Base-by-base conservation (phyloP, 1,140 invertebrate species). In the Triops longicaudatus region DNA sequence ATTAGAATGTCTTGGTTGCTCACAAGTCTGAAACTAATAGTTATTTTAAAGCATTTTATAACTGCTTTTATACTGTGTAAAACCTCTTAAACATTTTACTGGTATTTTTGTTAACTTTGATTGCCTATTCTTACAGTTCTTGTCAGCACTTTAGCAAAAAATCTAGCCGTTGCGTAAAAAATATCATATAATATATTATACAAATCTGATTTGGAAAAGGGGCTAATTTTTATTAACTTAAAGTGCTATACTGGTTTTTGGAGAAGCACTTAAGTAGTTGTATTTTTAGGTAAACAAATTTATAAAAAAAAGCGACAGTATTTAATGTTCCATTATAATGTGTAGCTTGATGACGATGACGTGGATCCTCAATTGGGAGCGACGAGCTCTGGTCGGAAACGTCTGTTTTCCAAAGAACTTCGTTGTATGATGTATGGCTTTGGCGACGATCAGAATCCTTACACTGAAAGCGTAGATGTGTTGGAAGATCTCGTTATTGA, bases 381-480 rank as follows among this genome's bases (percentile, higher is more conserved):
- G 22, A 89, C 91, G 44, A 86, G 90, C 17, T 88, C 90, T 73
- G 93, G 92, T 22, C 86, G 92, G 27, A 95, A 95, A 85, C 86
- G 93, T 74, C 82, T 95, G 1, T 96, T 96, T 80, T 94, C 93
- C 43, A 95, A 96, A 84, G 93, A 96, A 85, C 84, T 99, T 71
- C 87, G 97, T 44, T 98, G 97, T 82, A 99, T 99, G 97, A 98
- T 99, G 95, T 99, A 97, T 85, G 98, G 98, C 0, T 99, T 99
- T 88, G 98, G 98, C n/a, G 98, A 99, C 86, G 97, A 99, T 85
- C 93, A 97, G 83, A 98, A 99, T 87, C 97, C 98, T 0, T 99
- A 98, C 82, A 98, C 97, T 28, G 97, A 99, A 86, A 98, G 96
- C 83, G 97, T 99, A 0, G 98, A 99, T 83, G 87, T 98, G 63